Evolutionary conservation across 2,888 invertebrate genomes (phyloP), one percentile per base, ranked within the genome.

Genomic region (Ellobium chinense): DNA sequence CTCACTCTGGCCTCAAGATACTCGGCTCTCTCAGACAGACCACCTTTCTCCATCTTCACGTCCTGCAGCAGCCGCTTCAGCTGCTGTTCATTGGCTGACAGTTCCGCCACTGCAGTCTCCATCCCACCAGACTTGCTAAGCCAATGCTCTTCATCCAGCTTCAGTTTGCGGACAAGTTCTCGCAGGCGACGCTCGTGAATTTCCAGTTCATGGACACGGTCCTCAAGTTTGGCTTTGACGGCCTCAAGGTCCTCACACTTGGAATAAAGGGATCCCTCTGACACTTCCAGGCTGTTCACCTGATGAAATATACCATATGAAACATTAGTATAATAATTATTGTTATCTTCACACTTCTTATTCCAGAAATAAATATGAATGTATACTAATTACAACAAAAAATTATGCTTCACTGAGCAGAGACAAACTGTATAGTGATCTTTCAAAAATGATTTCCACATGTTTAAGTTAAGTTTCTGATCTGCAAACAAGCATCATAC

Each of bases 1-100:
- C 88, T 70, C 58, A 89, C 70, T 60, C 88, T 84, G 37, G 86
- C 82, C 46, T 88, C 86, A 27, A 89, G 81, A 81, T 89, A 88
- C 72, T 89, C 88, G 0, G 88, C 85, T 68, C 88, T 87, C 65
- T 89, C 88, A 7, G 86, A 82, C 29, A 91, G 85, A 14, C 85
- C 87, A 29, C 86, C 83, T 63, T 89, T 90, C 81, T 91, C 91
- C 58, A 87, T 87, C 81, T 90, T 89, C 36, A 90, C 81, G 80
- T 88, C 88, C 76, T 89, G 88, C 18, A 90, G 83, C 75, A 87
- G 86, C 34, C 86, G 84, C 82, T 87, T 88, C 46, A 91, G 82
- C n/a, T 87, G 87, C 58, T 86, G 83, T 69, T 90, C 91, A 2
- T 88, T 88, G n/a, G 85, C 87, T 14, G 88, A 86, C 78, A 91